Base-by-base conservation (phyloP, 2,113 vertebrate genomes). In the Perca flavescens region DNA sequence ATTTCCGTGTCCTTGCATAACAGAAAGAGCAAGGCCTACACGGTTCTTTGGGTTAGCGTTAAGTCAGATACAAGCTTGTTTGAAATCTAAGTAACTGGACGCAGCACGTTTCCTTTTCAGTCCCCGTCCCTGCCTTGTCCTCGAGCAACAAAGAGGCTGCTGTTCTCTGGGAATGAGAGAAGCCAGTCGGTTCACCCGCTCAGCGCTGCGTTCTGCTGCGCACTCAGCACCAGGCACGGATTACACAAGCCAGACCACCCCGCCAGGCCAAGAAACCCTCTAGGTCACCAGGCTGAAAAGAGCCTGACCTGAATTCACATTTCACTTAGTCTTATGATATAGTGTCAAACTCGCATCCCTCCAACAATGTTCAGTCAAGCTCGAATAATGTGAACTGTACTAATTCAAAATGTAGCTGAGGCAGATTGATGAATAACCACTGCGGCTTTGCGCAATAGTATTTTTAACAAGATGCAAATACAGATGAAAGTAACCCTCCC, bases 81-180 rank as follows among this genome's bases (percentile, higher is more conserved):
- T 68, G 34, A 75, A 80, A 54, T 77, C 25, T 21, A 46, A 67
- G 46, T 83, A 80, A 90, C 12, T 61, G 67, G 74, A 77, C 28
- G 64, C 70, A 36, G 53, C 68, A 21, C 3, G 43, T 84, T 83
- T 79, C 74, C 21, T 68, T 50, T 81, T 85, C 10, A 78, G 49
- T 56, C 62, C 19, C 10, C 2, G 17, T 52, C 54, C 40, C 11
- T 11, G 67, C 79, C 68, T 83, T 49, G 61, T 46, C 74, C 70
- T 75, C 1, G 3, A 40, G 25, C 63, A 87, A 94, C 91, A 94
- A 94, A 92, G 92, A 86, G 67, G 34, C 63, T n/a, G 86, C 86
- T 94, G 91, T 94, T 92, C 84, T 81, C 67, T 0, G 40, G 49
- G 70, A 73, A 36, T 65, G 58, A 67, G 69, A 68, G 80, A 56